phyloP scores from a whole-genome alignment of 2,113 vertebrate genomes.

The Phycodurus eques region DNA sequence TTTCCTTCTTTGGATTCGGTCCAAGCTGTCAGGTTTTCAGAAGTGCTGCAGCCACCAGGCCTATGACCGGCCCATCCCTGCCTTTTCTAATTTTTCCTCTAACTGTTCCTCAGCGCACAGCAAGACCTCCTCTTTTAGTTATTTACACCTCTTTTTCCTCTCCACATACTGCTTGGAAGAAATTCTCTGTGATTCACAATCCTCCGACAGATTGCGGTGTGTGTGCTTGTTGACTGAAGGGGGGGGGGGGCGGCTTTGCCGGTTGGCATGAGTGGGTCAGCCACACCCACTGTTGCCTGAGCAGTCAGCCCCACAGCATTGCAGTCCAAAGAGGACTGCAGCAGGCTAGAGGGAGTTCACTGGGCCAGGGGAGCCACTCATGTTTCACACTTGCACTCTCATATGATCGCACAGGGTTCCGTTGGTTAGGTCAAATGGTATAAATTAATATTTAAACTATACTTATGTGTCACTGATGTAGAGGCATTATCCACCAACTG shows the following conservation, averaged over 20 bases:
- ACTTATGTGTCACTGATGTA: constrained; percentile 5
- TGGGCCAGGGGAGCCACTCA: constrained; percentile 26
- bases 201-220: neutral
- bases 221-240: constrained; percentile 6
- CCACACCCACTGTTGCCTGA: constrained; percentile 49
- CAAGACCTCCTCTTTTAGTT: constrained; percentile 18
- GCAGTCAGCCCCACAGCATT: constrained; percentile 31
- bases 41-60: constrained; percentile 28
- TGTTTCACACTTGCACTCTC: constrained; percentile 21
- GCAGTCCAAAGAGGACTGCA: constrained; percentile 36
- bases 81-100: constrained; percentile 10
- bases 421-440: constrained; percentile 14
- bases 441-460: constrained; percentile 2
- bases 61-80: constrained; percentile 36
- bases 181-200: constrained; percentile 65
- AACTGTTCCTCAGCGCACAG: constrained; percentile 13
- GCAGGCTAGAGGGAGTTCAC: constrained; percentile 30
- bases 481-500: constrained; percentile 3
- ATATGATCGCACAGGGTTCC: constrained; percentile 8
- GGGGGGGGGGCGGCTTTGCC: constrained; percentile 21
- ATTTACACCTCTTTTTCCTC: constrained; percentile 22
- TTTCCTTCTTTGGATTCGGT: constrained; percentile 46
- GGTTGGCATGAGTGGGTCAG: constrained; percentile 44
- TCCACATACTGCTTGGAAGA: constrained; percentile 40
- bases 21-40: constrained; percentile 34